These are phyloP conservation scores for Spodoptera littoralis DNA, from an alignment of 2,888 invertebrate genomes.

Conservation along the genomic window DNA sequence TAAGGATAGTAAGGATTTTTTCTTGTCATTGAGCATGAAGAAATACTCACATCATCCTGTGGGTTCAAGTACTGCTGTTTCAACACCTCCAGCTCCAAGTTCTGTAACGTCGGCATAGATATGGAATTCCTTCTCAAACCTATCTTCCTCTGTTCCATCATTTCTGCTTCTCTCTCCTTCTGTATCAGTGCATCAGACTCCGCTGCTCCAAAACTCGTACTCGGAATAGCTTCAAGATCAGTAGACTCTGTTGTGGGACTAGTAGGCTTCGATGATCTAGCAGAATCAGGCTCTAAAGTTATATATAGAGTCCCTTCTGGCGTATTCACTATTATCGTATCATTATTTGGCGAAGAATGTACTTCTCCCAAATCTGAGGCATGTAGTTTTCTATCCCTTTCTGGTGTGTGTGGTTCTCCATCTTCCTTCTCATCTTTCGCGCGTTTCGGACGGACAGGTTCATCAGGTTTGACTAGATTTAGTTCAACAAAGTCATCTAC, in stretches of 20 bases:
- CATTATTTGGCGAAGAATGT: conserved; percentile 77
- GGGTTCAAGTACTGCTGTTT: conserved; percentile 79
- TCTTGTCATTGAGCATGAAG: no score
- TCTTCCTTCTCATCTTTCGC: conserved; percentile 65
- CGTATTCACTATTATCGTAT: conserved; percentile 84
- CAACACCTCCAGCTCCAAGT: conserved; percentile 90
- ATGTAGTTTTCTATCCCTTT: conserved; percentile 68
- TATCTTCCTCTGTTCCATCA: conserved; percentile 68
- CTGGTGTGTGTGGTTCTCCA: conserved; percentile 37
- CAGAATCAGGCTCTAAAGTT: conserved; percentile 79
- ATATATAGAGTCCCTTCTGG: conserved; percentile 85
- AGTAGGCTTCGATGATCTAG: conserved; percentile 54
- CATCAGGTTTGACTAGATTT: conserved; percentile 64
- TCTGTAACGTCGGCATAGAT: conserved; percentile 92
- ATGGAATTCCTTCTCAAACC: conserved; percentile 91
- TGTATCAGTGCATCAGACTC: conserved; percentile 75
- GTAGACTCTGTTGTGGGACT: conserved; percentile 67
- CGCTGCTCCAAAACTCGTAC: conserved; percentile 68
- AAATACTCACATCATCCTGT: conserved; percentile 74
- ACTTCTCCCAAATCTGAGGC: conserved; percentile 78
- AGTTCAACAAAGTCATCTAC: conserved; percentile 75
- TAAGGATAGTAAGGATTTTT: no score
- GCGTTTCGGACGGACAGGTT: conserved; percentile 67
- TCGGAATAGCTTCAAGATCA: conserved; percentile 67
- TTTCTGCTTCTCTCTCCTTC: conserved; percentile 64